Evolutionary conservation across 2,797 vertebrate species (phyloP).

Genomic region (Pipistrellus pygmaeus): DNA sequence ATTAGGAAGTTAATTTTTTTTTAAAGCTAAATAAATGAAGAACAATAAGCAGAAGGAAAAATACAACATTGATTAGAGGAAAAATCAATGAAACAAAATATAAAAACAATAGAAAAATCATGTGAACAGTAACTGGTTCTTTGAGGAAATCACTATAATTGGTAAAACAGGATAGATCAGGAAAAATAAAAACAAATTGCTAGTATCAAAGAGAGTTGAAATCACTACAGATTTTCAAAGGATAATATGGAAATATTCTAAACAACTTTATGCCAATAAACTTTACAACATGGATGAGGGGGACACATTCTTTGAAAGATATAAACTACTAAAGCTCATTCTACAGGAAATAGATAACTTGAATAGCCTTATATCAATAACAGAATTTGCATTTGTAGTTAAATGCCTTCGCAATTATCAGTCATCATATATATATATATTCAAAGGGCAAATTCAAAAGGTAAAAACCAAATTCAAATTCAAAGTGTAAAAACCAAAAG

Average conservation of each 20-base stretch:
- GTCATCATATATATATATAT: background rate
- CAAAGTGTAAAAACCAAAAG: background rate
- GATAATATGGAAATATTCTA: background rate
- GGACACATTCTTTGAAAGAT: background rate
- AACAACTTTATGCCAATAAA: background rate
- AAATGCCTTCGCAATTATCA: background rate
- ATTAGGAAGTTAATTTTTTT: background rate
- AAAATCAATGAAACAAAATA: background rate
- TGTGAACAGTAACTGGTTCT: background rate
- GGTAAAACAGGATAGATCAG: background rate
- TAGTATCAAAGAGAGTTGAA: background rate
- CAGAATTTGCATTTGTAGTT: background rate
- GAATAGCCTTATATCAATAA: background rate
- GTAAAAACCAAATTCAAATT: background rate
- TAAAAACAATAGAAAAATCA: background rate
- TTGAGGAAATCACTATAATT: slow-evolving; percentile 5
- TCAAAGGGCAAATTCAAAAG: background rate
- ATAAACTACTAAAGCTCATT: background rate
- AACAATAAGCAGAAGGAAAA: background rate
- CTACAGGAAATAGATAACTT: background rate
- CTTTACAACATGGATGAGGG: background rate
- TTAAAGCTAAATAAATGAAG: background rate
- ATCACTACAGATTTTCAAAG: background rate
- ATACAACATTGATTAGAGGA: background rate
- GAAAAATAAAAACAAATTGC: background rate